Base-by-base conservation (phyloP, 2,888 invertebrate species). In the Agriopis marginaria region DNA sequence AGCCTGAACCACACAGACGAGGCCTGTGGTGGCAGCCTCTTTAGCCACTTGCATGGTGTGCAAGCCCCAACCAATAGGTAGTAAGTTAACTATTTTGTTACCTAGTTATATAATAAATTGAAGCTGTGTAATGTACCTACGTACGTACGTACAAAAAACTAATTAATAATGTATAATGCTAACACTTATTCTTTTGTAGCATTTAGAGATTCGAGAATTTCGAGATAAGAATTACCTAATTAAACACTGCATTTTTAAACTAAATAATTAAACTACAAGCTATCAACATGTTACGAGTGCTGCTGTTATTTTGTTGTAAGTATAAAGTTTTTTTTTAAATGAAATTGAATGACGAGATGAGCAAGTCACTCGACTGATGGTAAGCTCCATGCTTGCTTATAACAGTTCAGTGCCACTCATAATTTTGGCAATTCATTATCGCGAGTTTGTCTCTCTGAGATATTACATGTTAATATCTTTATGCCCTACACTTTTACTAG, bases 301-400 rank as follows among this genome's bases (percentile, higher is more conserved):
- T 50, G 58, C 44, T 58, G 44, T 14, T 58, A 44, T 51, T 50
- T 14, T 44, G n/a, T 32, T 14, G 65, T 65, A 12, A 59, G 65
- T 58, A 58, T 11, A 5, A 51, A 23, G 12, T 3, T 32, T 0
- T 5, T 32, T 32, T 32, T 32, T 1, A 3, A 32, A 32, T 32
- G 32, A 3, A 32, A 32, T 4, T 32, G 1, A 32, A 32, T 32
- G 32, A 32, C 32, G 32, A 32, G 32, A 32, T 4, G 32, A 3
- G 32, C 32, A 32, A 32, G 32, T 32, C 32, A 32, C 32, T 32
- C 17, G 5, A 3, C 32, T 32, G 32, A 32, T 32, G 32, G 32
- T 32, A 5, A 32, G 32, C 32, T 32, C 4, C 32, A 32, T 4
- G 32, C 32, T 32, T 32, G 32, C 32, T 32, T 5, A 32, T 32